A percentile compares a stretch with the other conserved stretches of the same genome.
Evolutionary conservation across 2,113 vertebrate species (phyloP).

Genomic region (Myxocyprinus asiaticus): DNA sequence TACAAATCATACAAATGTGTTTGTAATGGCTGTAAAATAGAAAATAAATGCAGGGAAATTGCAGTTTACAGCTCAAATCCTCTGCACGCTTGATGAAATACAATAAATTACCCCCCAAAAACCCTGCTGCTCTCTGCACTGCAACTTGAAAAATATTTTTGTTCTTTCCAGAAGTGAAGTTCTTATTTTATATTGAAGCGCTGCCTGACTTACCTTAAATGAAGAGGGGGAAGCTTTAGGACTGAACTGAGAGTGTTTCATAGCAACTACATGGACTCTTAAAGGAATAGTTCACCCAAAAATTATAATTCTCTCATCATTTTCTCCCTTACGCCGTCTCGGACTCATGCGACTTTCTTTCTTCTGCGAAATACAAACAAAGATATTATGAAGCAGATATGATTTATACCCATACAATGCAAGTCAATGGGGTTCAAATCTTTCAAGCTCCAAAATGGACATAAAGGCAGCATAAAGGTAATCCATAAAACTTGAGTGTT

Average conservation of each 20-base stretch:
- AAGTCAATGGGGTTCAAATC: too few relatives aligned
- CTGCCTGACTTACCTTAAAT: conserved; percentile 47
- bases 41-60: conserved; percentile 58
- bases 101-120: conserved; percentile 54
- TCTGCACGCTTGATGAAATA: conserved; percentile 54
- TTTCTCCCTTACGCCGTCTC: too few relatives aligned
- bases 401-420: too few relatives aligned
- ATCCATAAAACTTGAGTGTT: too few relatives aligned
- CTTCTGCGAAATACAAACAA: too few relatives aligned
- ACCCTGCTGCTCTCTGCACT: conserved; percentile 36
- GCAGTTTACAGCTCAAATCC: conserved; percentile 57
- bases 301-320: too few relatives aligned
- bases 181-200: conserved; percentile 47
- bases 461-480: too few relatives aligned
- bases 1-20: conserved; percentile 53
- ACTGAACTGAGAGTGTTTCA: conserved; percentile 26
- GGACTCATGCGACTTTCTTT: too few relatives aligned
- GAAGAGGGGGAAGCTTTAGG: conserved; percentile 32
- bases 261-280: conserved; percentile 3
- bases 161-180: conserved; percentile 54
- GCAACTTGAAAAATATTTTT: conserved; percentile 57
- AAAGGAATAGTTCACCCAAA: too few relatives aligned
- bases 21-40: conserved; percentile 58
- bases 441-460: too few relatives aligned
- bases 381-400: too few relatives aligned